Evolutionary conservation across 2,888 invertebrate genomes (phyloP).

Genomic region (Myathropa florea): DNA sequence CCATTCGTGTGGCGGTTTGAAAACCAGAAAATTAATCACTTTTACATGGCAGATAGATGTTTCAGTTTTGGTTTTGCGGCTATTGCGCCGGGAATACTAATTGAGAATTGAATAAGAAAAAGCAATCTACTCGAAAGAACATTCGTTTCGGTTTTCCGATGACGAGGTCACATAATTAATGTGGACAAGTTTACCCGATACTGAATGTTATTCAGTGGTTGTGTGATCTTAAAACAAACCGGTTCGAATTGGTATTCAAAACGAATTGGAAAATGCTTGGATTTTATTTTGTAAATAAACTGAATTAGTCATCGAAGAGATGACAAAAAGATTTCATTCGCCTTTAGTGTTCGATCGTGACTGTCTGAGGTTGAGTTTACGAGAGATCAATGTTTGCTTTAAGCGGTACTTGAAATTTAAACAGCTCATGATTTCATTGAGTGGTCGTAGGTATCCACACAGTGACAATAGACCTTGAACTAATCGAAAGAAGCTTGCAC

Average conservation of each 20-base stretch:
- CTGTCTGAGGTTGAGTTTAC: neutral
- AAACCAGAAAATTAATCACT: conserved; percentile 49
- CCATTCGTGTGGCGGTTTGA: neutral
- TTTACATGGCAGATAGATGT: conserved; percentile 44
- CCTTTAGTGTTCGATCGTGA: neutral
- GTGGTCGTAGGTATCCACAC: too few species aligned
- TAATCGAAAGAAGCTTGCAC: too few species aligned
- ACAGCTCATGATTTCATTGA: too few species aligned
- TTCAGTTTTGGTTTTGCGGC: conserved; percentile 38
- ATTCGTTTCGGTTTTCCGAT: neutral
- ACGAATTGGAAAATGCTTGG: neutral
- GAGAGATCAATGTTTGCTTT: neutral
- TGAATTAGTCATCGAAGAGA: neutral
- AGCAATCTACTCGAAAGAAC: too few species aligned
- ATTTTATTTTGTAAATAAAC: neutral
- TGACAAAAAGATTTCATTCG: neutral
- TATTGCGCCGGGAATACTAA: neutral
- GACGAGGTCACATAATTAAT: neutral
- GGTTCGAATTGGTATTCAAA: neutral
- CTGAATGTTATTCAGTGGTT: neutral
- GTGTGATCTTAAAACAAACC: neutral
- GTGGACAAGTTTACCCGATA: neutral
- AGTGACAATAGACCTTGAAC: too few species aligned
- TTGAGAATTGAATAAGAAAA: neutral
- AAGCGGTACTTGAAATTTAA: neutral